Base-by-base conservation (phyloP, 1,140 invertebrate genomes). In the Drosophila paulistorum region DNA sequence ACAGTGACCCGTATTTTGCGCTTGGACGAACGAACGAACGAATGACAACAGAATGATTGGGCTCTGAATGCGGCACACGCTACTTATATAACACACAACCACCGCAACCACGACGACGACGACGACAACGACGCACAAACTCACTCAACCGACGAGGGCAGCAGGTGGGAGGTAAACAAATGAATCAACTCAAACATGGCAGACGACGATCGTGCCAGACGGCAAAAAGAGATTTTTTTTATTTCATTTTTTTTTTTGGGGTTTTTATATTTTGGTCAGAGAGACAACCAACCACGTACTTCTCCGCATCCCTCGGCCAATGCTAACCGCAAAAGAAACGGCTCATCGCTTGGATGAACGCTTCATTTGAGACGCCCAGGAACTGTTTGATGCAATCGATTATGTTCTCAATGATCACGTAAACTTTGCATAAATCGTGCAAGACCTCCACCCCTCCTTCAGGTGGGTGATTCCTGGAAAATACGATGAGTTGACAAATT, bases 1-100 rank as follows among this genome's bases (percentile, higher is more conserved):
- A 81, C 82, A 85, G 72, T 86, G 82, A 86, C 79, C 83, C 82
- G 82, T 82, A 68, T 86, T 87, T 86, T 65, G 39, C 71, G 81
- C 65, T 85, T 80, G 68, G 42, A 67, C 79, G 51, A 71, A 61
- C 77, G 70, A 41, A 65, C 58, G 39, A 71, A 61, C 77, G 70
- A 41, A 65, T 51, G 39, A 62, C 70, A 61, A 68, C 69, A 81
- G 82, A 90, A 90, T 90, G 86, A 82, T 83, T 90, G 62, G 68
- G 64, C 71, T 63, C 62, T 74, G 74, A 68, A 68, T 71, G 54
- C 67, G 77, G 68, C 86, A 68, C 82, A 86, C 87, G 82, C 86
- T 90, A 74, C 87, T 90, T 90, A 90, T 90, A 90, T 90, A 90
- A 90, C 84, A 77, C 5, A 30, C 30, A 30, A 66, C 69, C 14